Evolutionary conservation across 2,888 invertebrate species (phyloP).

Genomic region (Phoenoteleia sp.): DNA sequence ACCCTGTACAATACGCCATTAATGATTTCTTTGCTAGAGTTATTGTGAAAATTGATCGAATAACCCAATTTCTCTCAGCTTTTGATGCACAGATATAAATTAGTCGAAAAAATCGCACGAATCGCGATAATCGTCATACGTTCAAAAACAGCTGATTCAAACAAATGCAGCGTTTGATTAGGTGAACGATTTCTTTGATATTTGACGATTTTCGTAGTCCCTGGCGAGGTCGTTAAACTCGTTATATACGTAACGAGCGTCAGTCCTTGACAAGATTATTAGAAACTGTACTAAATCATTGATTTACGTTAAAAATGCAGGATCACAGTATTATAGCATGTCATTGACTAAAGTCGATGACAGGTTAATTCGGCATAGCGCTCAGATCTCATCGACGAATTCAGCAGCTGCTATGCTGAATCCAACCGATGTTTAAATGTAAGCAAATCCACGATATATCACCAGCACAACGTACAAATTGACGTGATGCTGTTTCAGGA

Average conservation of each 20-base stretch:
- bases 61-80: no score
- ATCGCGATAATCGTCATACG: no score
- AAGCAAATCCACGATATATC: slow-evolving; percentile 30
- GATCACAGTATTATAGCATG: slow-evolving; percentile 72
- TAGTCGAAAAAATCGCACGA: background rate
- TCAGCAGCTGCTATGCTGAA: slow-evolving; percentile 17
- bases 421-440: slow-evolving; percentile 10
- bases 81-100: no score
- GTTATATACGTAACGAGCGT: slow-evolving; percentile 36
- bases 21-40: no score
- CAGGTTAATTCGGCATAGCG: slow-evolving; percentile 40
- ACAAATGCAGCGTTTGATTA: no score
- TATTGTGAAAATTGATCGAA: no score
- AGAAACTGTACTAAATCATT: slow-evolving; percentile 35
- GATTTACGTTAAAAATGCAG: slow-evolving; percentile 60
- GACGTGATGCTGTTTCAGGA: background rate
- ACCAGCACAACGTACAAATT: slow-evolving; percentile 30
- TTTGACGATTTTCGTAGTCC: slow-evolving; percentile 20
- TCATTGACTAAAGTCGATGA: slow-evolving; percentile 72
- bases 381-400: slow-evolving; percentile 24
- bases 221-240: slow-evolving; percentile 5
- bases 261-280: slow-evolving; percentile 45
- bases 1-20: no score
- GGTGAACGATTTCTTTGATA: no score
- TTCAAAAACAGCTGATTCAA: no score